Evolutionary conservation across 2,113 vertebrate genomes (phyloP), one percentile per base, ranked within the genome.

Genomic region (Ciconia boyciana): DNA sequence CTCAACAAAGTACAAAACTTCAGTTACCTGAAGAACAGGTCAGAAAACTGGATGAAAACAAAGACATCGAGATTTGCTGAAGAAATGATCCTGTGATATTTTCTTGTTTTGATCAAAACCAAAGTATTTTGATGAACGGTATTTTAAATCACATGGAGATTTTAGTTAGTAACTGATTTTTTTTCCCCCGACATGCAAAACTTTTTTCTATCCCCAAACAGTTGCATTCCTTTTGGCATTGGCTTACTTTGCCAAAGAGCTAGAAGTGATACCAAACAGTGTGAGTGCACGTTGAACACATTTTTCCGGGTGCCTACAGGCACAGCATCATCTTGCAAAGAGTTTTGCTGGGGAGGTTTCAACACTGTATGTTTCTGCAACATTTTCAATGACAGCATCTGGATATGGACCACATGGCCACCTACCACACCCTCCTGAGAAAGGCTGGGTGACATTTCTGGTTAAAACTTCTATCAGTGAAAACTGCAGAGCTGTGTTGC

Each of bases 331-430:
- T 60, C 86, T 89, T 81, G 43, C 2, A 4, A 84, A 62, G 66
- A 39, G n/a, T 84, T 95, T 96, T 95, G 21, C 80, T 89, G 83
- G 24, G 80, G 16, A 83, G n/a, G 19, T 70, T 90, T 92, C 83
- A 86, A 46, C 49, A 66, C 68, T 83, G 11, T 20, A 10, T 57
- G 86, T 78, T 71, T 89, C 93, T 94, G 54, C 29, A 79, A 57
- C 46, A 60, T 58, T 90, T 93, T 58, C 76, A 84, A 51, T 19
- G n/a, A 44, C 64, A 92, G 29, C 55, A 78, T 93, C 92, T 87
- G 92, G 78, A 44, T 76, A 34, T 2, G 48, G 85, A 82, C 25
- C 29, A 51, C 46, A 79, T 15, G 32, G 22, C 11, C 79, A 72
- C 54, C 44, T 90, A 86, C 79, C 76, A 55, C 62, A 76, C 24